phyloP scores from a whole-genome alignment of 2,888 invertebrate species.

The Tetheella fluctuosa region DNA sequence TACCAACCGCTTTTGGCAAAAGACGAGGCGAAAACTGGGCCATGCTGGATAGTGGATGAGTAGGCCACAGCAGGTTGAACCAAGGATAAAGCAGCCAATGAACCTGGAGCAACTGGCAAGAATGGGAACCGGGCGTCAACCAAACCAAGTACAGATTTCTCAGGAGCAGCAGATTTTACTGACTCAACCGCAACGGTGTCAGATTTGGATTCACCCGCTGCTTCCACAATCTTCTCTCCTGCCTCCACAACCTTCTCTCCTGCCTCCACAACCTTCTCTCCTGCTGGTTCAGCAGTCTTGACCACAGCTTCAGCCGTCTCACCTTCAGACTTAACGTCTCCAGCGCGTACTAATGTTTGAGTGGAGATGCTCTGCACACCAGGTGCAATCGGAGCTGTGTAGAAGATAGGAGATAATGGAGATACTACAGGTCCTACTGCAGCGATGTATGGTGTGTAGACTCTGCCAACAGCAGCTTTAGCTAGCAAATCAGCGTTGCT shows the following conservation, averaged over 20 bases:
- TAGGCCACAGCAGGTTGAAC: conserved; percentile 18
- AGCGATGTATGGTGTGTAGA: conserved; percentile 26
- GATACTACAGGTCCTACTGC: conserved; percentile 22
- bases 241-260: conserved; percentile 11
- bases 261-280: neutral
- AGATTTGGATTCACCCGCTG: conserved; percentile 33
- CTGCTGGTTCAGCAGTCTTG: neutral
- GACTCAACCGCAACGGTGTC: conserved; percentile 33
- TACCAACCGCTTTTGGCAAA: conserved; percentile 28
- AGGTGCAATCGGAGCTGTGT: conserved; percentile 29
- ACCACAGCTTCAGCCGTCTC: neutral
- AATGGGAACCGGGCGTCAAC: conserved; percentile 10
- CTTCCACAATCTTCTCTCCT: conserved; percentile 18
- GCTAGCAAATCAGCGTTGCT: conserved; percentile 51
- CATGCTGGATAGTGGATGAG: conserved; percentile 11
- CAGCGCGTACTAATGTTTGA: neutral
- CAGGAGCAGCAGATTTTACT: neutral
- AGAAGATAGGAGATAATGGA: conserved; percentile 17
- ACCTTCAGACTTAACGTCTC: conserved; percentile 16
- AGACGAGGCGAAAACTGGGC: conserved; percentile 18
- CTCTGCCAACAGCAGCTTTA: conserved; percentile 40
- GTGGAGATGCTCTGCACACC: conserved; percentile 16
- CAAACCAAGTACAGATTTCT: neutral
- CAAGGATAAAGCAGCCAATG: neutral
- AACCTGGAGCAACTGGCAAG: neutral